Evolutionary conservation across 2,888 invertebrate species (phyloP).

Genomic region (Argyresthia goedartella): DNA sequence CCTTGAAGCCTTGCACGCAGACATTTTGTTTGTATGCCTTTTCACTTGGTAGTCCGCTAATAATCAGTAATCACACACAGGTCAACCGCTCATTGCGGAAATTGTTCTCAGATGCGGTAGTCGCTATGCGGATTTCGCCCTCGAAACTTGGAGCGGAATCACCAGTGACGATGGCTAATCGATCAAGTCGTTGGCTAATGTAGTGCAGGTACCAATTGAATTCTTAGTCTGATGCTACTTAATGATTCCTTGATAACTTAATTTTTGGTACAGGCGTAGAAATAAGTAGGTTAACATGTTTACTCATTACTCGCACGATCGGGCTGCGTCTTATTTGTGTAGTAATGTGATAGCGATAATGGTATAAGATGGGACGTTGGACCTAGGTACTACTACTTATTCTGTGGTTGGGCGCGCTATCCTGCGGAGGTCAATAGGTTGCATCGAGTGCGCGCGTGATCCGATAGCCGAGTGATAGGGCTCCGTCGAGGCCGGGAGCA

Average conservation of each 20-base stretch:
- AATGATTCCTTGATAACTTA: neutral
- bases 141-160: too few species aligned
- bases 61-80: conserved; percentile 4
- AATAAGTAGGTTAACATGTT: neutral
- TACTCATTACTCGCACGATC: neutral
- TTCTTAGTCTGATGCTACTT: too few species aligned
- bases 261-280: neutral
- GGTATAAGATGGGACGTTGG: conserved; percentile 39
- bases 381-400: conserved; percentile 33
- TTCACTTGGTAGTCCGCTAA: conserved; percentile 42
- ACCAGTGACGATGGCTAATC: too few species aligned
- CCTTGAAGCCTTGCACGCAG: conserved; percentile 39
- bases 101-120: neutral
- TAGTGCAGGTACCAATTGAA: neutral
- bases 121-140: too few species aligned
- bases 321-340: neutral
- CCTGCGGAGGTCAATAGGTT: conserved; percentile 56
- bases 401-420: conserved; percentile 31
- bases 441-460: conserved; percentile 23
- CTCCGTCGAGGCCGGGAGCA: conserved; percentile 36
- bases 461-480: conserved; percentile 40
- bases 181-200: neutral
- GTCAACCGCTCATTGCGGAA: conserved; percentile 2
- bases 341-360: conserved; percentile 26
- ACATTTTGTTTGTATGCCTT: conserved; percentile 52